Conservation (phyloP, 2,797 vertebrate species). For the Etheostoma perlongum region DNA sequence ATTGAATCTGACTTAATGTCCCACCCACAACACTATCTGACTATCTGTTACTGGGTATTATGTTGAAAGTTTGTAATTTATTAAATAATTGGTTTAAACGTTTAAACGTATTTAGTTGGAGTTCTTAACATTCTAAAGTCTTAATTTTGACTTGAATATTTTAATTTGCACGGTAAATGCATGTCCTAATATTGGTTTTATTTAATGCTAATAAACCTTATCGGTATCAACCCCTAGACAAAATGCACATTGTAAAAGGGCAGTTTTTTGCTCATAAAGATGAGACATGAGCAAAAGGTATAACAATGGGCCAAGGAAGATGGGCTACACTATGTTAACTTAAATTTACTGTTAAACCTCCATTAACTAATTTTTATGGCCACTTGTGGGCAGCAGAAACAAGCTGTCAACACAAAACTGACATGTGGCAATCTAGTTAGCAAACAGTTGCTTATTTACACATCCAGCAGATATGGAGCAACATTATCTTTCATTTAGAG, state of each 20-base stretch:
- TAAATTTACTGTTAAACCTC: background rate
- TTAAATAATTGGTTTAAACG: no score
- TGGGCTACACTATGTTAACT: background rate
- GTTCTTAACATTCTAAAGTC: no score
- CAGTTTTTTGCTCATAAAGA: background rate
- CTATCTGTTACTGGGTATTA: no score
- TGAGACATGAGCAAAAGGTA: background rate
- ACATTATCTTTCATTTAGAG: background rate
- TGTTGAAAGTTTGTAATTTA: no score
- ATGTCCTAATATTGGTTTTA: no score
- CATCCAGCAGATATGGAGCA: background rate
- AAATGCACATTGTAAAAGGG: background rate
- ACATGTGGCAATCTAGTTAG: background rate
- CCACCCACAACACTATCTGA: no score
- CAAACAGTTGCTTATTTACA: background rate
- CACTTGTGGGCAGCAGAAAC: background rate
- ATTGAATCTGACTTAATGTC: no score
- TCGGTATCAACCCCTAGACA: background rate
- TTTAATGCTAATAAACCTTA: no score
- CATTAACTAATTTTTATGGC: background rate
- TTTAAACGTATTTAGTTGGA: no score
- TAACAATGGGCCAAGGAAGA: background rate
- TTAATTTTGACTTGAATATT: no score
- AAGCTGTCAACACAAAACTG: background rate
- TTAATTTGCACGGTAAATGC: no score